Percentiles rank a stretch among this genome's conserved stretches.
phyloP scores from a whole-genome alignment of 1,140 invertebrate species.

The Anastrepha ludens region DNA sequence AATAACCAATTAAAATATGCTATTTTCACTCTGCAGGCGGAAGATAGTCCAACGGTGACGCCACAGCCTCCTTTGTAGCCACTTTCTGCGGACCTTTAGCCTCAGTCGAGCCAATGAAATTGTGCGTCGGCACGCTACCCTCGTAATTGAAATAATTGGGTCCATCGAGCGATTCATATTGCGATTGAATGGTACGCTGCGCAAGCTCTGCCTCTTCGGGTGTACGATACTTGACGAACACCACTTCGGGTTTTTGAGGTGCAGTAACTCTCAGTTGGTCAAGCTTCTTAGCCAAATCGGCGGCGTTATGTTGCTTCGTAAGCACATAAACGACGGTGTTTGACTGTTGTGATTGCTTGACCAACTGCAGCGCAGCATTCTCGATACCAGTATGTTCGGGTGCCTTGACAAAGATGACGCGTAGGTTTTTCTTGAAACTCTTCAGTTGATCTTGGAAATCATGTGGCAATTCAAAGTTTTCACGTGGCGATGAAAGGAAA shows the following conservation, averaged over 20 bases:
- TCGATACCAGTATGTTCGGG: constrained; percentile 54
- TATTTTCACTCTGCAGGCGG: constrained; percentile 44
- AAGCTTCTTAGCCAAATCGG: constrained; percentile 53
- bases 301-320: constrained; percentile 77
- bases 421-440: constrained; percentile 56
- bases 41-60: constrained; percentile 31
- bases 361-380: constrained; percentile 54
- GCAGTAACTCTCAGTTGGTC: not conserved
- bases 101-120: constrained; percentile 36
- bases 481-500: constrained; percentile 57
- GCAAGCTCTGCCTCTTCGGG: constrained; percentile 74
- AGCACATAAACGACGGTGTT: constrained; percentile 81
- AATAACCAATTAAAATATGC: not conserved
- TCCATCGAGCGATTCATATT: constrained; percentile 56
- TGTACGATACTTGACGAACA: constrained; percentile 82
- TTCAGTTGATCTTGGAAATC: constrained; percentile 45
- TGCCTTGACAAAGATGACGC: constrained; percentile 57
- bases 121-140: constrained; percentile 47
- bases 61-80: not conserved
- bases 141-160: constrained; percentile 56
- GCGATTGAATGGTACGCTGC: constrained; percentile 59
- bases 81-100: constrained; percentile 3
- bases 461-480: constrained; percentile 12
- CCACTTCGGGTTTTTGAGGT: constrained; percentile 77
- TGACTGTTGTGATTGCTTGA: constrained; percentile 5